A percentile compares a stretch with the other conserved stretches of the same genome.
phyloP scores from a whole-genome alignment of 1,140 invertebrate species.

The Metopolophium dirhodum region DNA sequence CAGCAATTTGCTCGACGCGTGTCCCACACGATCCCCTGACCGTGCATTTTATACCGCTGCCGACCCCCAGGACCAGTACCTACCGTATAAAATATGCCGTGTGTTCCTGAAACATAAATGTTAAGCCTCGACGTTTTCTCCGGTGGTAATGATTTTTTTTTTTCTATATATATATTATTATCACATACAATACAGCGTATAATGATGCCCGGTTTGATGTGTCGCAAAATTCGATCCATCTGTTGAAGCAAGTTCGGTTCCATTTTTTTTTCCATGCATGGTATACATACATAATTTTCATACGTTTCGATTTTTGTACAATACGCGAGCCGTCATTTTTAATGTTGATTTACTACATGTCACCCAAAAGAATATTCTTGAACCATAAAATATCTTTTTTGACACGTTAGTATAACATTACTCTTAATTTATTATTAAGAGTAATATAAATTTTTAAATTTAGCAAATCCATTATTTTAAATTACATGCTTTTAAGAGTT shows the following conservation, averaged over 20 bases:
- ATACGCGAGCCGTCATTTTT: neutral
- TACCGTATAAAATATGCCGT: neutral
- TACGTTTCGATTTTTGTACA: neutral
- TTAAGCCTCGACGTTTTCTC: neutral
- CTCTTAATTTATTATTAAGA: constrained; percentile 13
- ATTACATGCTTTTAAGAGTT: neutral
- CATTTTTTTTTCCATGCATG: neutral
- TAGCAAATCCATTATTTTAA: neutral
- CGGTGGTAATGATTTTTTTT: neutral
- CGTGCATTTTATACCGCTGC: too few species aligned
- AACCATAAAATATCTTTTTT: constrained; percentile 1
- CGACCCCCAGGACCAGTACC: too few species aligned
- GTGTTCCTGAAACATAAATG: neutral
- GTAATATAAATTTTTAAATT: neutral
- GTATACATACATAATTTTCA: neutral
- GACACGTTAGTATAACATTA: neutral
- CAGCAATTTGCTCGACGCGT: neutral
- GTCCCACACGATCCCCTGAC: neutral
- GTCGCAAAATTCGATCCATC: neutral
- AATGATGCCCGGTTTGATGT: neutral
- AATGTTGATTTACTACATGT: constrained; percentile 16
- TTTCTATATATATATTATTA: neutral
- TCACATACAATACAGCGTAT: neutral
- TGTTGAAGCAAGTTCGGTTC: neutral
- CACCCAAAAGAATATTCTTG: neutral